Evolutionary conservation across 2,113 vertebrate species (phyloP).

Genomic region (Vidua macroura): DNA sequence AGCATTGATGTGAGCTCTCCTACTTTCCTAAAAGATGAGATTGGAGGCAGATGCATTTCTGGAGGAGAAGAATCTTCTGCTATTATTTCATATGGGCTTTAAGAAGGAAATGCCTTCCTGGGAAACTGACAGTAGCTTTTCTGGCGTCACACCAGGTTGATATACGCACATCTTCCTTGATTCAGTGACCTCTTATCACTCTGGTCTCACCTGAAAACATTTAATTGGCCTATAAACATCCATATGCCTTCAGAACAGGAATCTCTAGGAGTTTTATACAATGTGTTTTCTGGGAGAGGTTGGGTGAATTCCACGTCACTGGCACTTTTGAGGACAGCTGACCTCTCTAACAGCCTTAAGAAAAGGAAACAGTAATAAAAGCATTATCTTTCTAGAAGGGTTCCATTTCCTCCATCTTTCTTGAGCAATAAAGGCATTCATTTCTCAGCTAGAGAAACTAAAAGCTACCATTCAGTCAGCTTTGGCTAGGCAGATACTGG

Average conservation of each 20-base stretch:
- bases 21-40: background rate
- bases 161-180: background rate
- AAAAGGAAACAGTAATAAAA: background rate
- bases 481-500: background rate
- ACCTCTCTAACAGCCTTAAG: background rate
- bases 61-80: background rate
- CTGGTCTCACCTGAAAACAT: background rate
- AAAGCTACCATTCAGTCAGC: background rate
- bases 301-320: background rate
- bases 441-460: background rate
- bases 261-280: background rate
- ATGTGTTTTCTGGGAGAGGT: background rate
- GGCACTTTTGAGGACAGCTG: background rate
- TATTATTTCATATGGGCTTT: background rate
- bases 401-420: background rate
- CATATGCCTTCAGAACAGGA: background rate
- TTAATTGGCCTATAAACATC: conserved; percentile 35
- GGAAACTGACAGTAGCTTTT: background rate
- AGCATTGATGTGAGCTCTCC: background rate
- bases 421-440: background rate
- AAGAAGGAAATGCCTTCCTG: background rate
- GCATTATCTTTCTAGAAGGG: background rate
- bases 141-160: background rate
- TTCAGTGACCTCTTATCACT: conserved; percentile 5
- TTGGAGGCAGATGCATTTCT: background rate